A percentile compares a stretch with the other conserved stretches of the same genome.
Evolutionary conservation across 2,888 invertebrate genomes (phyloP).

Genomic region (Micoletzkya japonica): DNA sequence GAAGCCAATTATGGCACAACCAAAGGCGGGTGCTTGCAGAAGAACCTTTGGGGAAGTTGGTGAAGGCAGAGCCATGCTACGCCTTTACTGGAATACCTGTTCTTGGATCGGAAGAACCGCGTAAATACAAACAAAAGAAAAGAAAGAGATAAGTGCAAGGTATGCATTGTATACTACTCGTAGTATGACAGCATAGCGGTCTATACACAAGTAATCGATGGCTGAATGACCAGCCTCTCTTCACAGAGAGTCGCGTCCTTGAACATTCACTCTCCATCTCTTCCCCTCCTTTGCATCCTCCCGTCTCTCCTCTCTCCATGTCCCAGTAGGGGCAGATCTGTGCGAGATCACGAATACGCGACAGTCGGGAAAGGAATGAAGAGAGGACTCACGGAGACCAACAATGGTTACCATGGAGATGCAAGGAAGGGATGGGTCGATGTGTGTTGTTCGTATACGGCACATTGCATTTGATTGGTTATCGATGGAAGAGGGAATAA

Average conservation of each 20-base stretch:
- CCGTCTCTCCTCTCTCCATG: slow-evolving; percentile 6
- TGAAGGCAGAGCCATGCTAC: slow-evolving; percentile 19
- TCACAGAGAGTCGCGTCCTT: not conserved
- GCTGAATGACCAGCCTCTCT: not conserved
- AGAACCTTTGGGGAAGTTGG: slow-evolving; percentile 13
- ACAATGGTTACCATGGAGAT: too few species aligned
- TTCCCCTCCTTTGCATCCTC: slow-evolving; percentile 1
- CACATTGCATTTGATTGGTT: not conserved
- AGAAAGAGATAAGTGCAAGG: not conserved
- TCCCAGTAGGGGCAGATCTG: not conserved
- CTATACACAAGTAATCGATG: not conserved
- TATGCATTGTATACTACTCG: not conserved
- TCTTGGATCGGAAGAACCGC: not conserved
- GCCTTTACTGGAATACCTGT: too few species aligned
- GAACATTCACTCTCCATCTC: slow-evolving; percentile 1
- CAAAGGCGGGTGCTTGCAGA: slow-evolving; percentile 46
- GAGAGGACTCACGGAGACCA: too few species aligned
- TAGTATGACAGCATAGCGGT: not conserved
- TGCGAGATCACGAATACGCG: slow-evolving; percentile 18
- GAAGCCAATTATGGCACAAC: slow-evolving; percentile 50
- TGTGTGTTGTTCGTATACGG: slow-evolving; percentile 1
- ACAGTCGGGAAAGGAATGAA: not conserved
- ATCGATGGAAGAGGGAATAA: too few species aligned
- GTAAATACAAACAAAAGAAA: not conserved
- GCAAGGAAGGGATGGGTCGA: not conserved